phyloP scores from a whole-genome alignment of 2,888 invertebrate genomes.

The Macrophya alboannulata region DNA sequence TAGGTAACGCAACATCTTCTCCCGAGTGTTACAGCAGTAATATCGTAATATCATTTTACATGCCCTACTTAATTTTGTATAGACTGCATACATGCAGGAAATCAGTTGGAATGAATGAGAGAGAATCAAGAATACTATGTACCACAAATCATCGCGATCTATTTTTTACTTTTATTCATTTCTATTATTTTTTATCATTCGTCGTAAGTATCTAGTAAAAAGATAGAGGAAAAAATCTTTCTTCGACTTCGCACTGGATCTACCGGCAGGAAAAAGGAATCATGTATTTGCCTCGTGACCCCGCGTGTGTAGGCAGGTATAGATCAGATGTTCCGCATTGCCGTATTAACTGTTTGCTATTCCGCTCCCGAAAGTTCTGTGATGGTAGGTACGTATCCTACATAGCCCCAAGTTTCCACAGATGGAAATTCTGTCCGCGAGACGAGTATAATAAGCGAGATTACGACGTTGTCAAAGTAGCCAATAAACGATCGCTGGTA shows the following conservation, averaged over 20 bases:
- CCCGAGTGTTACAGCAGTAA: background rate
- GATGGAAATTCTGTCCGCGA: background rate
- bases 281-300: conserved; percentile 30
- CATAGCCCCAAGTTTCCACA: background rate
- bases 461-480: background rate
- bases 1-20: background rate
- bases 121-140: background rate
- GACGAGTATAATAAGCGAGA: background rate
- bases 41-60: background rate
- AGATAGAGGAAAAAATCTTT: background rate
- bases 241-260: background rate
- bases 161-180: background rate
- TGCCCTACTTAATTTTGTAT: background rate
- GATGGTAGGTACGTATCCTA: background rate
- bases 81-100: background rate
- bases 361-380: conserved; percentile 44
- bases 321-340: conserved; percentile 50
- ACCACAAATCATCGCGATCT: background rate
- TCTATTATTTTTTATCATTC: background rate
- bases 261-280: background rate
- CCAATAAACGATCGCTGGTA: background rate
- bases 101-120: background rate
- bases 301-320: conserved; percentile 24
- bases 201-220: background rate
- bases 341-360: conserved; percentile 50